Percentiles rank a stretch among this genome's conserved stretches.
These are phyloP conservation scores for Aelia acuminata DNA, from an alignment of 2,888 invertebrate genomes.

Conservation along the genomic window DNA sequence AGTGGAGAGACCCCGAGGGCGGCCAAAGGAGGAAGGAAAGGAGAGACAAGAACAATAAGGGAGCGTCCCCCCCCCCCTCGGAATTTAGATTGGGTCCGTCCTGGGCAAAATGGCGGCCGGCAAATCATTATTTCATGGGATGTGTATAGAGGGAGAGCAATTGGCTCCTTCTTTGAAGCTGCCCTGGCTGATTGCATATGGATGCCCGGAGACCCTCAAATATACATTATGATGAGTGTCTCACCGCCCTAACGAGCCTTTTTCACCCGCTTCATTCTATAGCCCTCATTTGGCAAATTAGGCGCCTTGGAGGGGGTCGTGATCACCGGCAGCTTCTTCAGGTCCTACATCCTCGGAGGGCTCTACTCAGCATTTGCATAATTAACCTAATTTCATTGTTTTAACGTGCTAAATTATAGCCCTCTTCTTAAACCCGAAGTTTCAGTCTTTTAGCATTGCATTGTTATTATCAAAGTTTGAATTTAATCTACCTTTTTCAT, in stretches of 20 bases:
- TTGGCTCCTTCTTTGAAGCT: slow-evolving; percentile 65
- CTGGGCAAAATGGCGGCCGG: slow-evolving; percentile 59
- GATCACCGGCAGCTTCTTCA: slow-evolving; percentile 2
- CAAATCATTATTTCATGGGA: slow-evolving; percentile 66
- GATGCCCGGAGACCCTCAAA: slow-evolving; percentile 60
- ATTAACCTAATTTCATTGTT: not conserved
- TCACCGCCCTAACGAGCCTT: slow-evolving; percentile 50
- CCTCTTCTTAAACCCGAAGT: not conserved
- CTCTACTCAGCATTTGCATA: not conserved
- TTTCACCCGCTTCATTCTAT: slow-evolving; percentile 8
- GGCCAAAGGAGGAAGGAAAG: slow-evolving; percentile 45
- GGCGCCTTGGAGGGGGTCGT: not conserved
- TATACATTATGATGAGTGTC: slow-evolving; percentile 62
- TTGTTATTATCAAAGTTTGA: not conserved
- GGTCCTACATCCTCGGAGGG: not conserved
- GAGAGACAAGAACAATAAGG: slow-evolving; percentile 59
- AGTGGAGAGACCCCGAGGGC: not conserved
- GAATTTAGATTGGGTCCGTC: slow-evolving; percentile 63
- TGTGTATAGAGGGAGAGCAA: slow-evolving; percentile 66
- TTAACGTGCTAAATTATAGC: not conserved
- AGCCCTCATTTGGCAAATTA: slow-evolving; percentile 34
- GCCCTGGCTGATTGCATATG: slow-evolving; percentile 64
- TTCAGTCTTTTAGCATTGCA: not conserved
- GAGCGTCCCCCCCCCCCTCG: slow-evolving; percentile 57
- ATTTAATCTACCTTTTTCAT: too few species aligned